phyloP scores from a whole-genome alignment of 2,113 vertebrate genomes.

The Mustela nigripes region DNA sequence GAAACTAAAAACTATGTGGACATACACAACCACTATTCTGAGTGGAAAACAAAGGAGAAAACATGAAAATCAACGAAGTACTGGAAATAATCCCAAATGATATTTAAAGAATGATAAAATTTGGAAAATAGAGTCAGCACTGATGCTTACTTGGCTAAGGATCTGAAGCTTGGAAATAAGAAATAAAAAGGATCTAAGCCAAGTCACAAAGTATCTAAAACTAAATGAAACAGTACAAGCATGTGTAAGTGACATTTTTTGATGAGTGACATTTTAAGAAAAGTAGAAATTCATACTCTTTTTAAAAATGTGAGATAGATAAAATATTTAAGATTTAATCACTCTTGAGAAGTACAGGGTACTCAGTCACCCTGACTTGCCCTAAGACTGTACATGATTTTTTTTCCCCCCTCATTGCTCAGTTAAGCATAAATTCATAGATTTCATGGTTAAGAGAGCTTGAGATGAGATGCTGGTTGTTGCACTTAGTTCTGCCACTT shows the following conservation, averaged over 20 bases:
- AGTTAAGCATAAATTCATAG: slow-evolving; percentile 94
- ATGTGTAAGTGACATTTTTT: slow-evolving; percentile 81
- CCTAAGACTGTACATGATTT: slow-evolving; percentile 85
- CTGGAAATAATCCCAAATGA: slow-evolving; percentile 81
- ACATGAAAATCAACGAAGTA: slow-evolving; percentile 61
- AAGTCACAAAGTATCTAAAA: slow-evolving; percentile 81
- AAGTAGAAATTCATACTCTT: slow-evolving; percentile 78
- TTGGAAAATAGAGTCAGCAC: slow-evolving; percentile 78
- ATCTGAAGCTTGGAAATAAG: slow-evolving; percentile 77
- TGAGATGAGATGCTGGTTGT: slow-evolving; percentile 93
- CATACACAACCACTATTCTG: neutral
- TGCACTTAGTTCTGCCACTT: slow-evolving; percentile 91
- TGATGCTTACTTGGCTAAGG: slow-evolving; percentile 79
- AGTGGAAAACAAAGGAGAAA: slow-evolving; percentile 66
- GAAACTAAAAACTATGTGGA: slow-evolving; percentile 9
- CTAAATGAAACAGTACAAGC: slow-evolving; percentile 77
- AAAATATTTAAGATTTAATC: slow-evolving; percentile 71
- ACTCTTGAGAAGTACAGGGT: slow-evolving; percentile 70
- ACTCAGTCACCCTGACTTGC: slow-evolving; percentile 80
- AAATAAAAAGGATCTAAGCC: slow-evolving; percentile 80
- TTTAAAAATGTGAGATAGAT: slow-evolving; percentile 71
- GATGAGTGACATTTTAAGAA: slow-evolving; percentile 81
- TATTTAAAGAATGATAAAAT: slow-evolving; percentile 82
- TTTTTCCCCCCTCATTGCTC: slow-evolving; percentile 84
- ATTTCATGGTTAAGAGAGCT: slow-evolving; percentile 96